A percentile compares a stretch with the other conserved stretches of the same genome.
Evolutionary conservation across 2,888 invertebrate species (phyloP).

Genomic region (Apodemia mormo): DNA sequence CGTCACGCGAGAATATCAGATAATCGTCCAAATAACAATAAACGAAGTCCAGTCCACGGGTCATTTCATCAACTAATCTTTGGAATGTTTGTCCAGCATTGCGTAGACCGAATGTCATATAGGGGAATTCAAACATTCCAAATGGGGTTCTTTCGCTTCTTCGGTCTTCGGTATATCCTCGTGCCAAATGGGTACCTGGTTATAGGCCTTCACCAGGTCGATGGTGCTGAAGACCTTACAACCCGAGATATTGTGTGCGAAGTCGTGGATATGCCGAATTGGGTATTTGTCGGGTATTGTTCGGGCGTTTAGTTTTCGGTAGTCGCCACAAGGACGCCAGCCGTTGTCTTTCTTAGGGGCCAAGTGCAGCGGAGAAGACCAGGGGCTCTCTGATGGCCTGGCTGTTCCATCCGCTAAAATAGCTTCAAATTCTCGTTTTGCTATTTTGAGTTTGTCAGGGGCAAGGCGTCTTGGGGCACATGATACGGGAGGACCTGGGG

Average conservation of each 20-base stretch:
- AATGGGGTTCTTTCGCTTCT: too few species aligned
- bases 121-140: constrained; percentile 28
- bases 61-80: constrained; percentile 23
- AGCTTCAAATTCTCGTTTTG: constrained; percentile 26
- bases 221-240: constrained; percentile 24
- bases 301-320: constrained; percentile 23
- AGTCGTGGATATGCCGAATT: constrained; percentile 36
- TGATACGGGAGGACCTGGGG: not conserved
- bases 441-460: too few species aligned
- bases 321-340: constrained; percentile 27
- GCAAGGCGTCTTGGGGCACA: too few species aligned
- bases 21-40: constrained; percentile 49
- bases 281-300: constrained; percentile 11
- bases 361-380: constrained; percentile 47
- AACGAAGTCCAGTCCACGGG: constrained; percentile 34
- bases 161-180: constrained; percentile 35
- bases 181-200: constrained; percentile 26
- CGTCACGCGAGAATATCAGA: constrained; percentile 38
- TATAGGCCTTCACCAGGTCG: constrained; percentile 47
- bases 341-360: constrained; percentile 41
- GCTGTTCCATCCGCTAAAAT: constrained; percentile 36
- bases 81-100: constrained; percentile 12
- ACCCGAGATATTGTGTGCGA: constrained; percentile 25
- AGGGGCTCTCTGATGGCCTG: constrained; percentile 30
- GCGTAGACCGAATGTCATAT: constrained; percentile 49